Evolutionary conservation across 1,140 invertebrate species (phyloP).

Genomic region (Alviniconcha marisindica): DNA sequence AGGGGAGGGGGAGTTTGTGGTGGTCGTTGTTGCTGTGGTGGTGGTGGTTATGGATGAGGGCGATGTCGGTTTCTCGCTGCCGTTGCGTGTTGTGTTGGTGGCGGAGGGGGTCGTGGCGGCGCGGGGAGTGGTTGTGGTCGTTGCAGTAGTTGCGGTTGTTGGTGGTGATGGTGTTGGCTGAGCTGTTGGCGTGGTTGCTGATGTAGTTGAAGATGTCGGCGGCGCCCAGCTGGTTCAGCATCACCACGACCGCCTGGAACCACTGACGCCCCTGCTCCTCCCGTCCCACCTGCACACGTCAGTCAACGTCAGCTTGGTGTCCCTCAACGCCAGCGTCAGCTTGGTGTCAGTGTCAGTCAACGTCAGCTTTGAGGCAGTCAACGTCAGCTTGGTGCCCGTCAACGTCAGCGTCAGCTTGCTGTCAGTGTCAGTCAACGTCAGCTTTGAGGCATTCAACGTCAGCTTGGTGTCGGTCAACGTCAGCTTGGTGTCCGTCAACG

Average conservation of each 20-base stretch:
- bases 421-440: too few relatives aligned
- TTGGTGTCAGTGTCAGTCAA: too few relatives aligned
- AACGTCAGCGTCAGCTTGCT: too few relatives aligned
- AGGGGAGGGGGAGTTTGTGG: too few relatives aligned
- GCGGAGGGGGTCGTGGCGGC: not conserved
- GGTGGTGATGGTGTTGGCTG: slow-evolving; percentile 14
- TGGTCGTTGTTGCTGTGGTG: not conserved
- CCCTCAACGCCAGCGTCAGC: too few relatives aligned
- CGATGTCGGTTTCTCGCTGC: not conserved
- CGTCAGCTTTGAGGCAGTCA: too few relatives aligned
- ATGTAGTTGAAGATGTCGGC: slow-evolving; percentile 56
- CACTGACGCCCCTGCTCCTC: slow-evolving; percentile 65
- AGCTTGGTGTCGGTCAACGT: too few relatives aligned
- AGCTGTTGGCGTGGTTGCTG: slow-evolving; percentile 32
- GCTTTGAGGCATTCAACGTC: too few relatives aligned
- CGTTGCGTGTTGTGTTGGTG: not conserved
- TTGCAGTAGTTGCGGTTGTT: slow-evolving; percentile 6
- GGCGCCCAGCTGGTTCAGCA: slow-evolving; percentile 60
- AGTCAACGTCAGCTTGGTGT: too few relatives aligned
- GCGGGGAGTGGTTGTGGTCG: slow-evolving; percentile 7
- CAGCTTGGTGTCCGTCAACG: too few relatives aligned
- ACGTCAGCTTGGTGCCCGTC: too few relatives aligned
- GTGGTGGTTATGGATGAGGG: not conserved
- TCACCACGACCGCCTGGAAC: slow-evolving; percentile 52
- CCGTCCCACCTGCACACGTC: slow-evolving; percentile 35